Conservation (phyloP, 2,113 vertebrate genomes). For the Centropristis striata region DNA sequence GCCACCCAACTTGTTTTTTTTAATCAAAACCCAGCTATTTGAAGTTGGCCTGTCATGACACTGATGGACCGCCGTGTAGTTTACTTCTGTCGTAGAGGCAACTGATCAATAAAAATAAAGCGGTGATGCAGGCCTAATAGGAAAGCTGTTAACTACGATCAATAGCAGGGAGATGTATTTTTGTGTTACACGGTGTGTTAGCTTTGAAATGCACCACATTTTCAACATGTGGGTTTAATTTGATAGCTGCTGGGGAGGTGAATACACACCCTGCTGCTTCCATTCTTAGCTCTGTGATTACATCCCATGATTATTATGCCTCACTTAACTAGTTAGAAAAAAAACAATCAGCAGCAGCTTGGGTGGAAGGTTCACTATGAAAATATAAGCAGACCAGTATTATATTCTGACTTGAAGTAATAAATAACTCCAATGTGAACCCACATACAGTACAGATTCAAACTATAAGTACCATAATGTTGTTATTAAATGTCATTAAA, state of each 20-base stretch:
- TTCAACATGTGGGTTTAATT: constrained; percentile 13
- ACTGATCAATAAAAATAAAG: constrained; percentile 19
- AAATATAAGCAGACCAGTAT: not conserved
- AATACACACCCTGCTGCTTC: constrained; percentile 23
- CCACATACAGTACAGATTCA: not conserved
- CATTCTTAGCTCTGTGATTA: constrained; percentile 44
- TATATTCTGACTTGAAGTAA: not conserved
- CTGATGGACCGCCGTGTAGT: not conserved
- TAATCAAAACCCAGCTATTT: not conserved
- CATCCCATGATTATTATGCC: constrained; percentile 36
- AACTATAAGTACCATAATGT: not conserved
- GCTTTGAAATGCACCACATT: constrained; percentile 11
- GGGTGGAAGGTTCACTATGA: constrained; percentile 14
- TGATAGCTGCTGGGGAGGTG: constrained; percentile 13
- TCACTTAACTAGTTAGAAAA: constrained; percentile 30
- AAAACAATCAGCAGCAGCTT: constrained; percentile 5
- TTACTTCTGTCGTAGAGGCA: not conserved
- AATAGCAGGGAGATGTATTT: not conserved
- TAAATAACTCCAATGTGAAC: not conserved
- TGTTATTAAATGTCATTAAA: too few species aligned
- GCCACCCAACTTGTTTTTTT: not conserved
- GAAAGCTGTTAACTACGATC: constrained; percentile 26
- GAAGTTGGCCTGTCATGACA: not conserved
- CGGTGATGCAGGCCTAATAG: constrained; percentile 3
- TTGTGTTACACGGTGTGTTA: not conserved